A percentile compares a stretch with the other conserved stretches of the same genome.
These are phyloP conservation scores for Polia nebulosa DNA, from an alignment of 2,888 invertebrate genomes.

Conservation along the genomic window DNA sequence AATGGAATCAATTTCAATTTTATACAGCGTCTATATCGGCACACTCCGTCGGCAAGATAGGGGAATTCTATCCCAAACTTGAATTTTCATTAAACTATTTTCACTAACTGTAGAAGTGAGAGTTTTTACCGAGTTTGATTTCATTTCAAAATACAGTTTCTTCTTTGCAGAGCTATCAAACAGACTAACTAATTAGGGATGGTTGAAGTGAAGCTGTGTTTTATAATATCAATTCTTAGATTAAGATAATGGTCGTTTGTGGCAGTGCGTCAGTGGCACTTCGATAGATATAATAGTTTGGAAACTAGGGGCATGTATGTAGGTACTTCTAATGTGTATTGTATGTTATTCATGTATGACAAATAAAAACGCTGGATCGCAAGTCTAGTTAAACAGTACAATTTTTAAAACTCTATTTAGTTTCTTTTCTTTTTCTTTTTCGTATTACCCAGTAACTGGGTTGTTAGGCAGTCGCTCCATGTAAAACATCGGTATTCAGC, in stretches of 20 bases:
- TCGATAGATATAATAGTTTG: no score
- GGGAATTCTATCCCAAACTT: slow-evolving; percentile 1
- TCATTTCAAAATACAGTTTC: background rate
- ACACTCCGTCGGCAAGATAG: background rate
- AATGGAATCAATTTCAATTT: background rate
- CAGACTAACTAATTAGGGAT: background rate
- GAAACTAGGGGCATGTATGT: no score
- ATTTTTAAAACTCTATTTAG: no score
- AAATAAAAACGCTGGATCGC: no score
- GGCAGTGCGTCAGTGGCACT: no score
- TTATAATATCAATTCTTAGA: background rate
- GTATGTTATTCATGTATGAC: no score
- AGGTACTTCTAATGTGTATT: no score
- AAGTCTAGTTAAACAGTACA: no score
- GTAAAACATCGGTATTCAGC: no score
- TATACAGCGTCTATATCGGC: background rate
- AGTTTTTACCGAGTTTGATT: background rate
- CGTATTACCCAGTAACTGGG: no score
- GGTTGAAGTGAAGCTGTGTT: background rate
- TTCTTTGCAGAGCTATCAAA: background rate
- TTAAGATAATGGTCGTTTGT: background rate
- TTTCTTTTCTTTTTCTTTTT: no score
- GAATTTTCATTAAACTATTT: slow-evolving; percentile 19
- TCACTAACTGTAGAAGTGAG: background rate
- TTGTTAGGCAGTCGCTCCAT: no score